Evolutionary conservation across 2,888 invertebrate genomes (phyloP).

Genomic region (Suillia variegata): DNA sequence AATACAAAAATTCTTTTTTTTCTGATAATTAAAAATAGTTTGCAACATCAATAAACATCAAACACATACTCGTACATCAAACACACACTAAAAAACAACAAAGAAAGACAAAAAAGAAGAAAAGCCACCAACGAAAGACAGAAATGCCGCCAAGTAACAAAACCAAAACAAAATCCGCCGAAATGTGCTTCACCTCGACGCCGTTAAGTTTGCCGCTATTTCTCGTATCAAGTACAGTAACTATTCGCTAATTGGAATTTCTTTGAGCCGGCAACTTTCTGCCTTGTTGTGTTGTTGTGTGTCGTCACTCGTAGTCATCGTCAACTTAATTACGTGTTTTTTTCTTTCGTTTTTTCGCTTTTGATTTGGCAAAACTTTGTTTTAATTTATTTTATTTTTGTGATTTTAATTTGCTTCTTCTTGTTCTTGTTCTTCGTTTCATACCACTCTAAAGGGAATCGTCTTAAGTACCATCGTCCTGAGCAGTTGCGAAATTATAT

Average conservation of each 20-base stretch:
- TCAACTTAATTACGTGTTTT: not conserved
- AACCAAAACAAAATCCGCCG: not conserved
- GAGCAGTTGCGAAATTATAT: slow-evolving; percentile 21
- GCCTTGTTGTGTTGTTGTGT: too few relatives aligned
- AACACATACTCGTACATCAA: too few relatives aligned
- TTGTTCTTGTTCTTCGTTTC: slow-evolving; percentile 13
- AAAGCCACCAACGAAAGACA: too few relatives aligned
- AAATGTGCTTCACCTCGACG: slow-evolving; percentile 38
- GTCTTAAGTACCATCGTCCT: slow-evolving; percentile 22
- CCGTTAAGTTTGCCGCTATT: slow-evolving; percentile 48
- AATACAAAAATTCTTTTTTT: too few relatives aligned
- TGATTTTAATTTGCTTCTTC: too few relatives aligned
- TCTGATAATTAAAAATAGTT: too few relatives aligned
- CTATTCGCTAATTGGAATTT: too few relatives aligned
- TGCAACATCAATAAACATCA: too few relatives aligned
- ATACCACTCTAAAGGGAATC: slow-evolving; percentile 30
- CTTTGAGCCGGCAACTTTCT: not conserved
- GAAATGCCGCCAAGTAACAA: too few relatives aligned
- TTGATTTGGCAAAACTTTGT: not conserved
- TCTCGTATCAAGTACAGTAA: slow-evolving; percentile 44
- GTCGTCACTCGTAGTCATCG: not conserved
- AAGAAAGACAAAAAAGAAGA: too few relatives aligned
- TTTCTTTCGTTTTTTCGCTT: not conserved
- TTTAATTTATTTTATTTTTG: too few relatives aligned
- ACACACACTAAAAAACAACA: too few relatives aligned